Conservation (phyloP, 1,140 invertebrate species). For the Penaeus chinensis region DNA sequence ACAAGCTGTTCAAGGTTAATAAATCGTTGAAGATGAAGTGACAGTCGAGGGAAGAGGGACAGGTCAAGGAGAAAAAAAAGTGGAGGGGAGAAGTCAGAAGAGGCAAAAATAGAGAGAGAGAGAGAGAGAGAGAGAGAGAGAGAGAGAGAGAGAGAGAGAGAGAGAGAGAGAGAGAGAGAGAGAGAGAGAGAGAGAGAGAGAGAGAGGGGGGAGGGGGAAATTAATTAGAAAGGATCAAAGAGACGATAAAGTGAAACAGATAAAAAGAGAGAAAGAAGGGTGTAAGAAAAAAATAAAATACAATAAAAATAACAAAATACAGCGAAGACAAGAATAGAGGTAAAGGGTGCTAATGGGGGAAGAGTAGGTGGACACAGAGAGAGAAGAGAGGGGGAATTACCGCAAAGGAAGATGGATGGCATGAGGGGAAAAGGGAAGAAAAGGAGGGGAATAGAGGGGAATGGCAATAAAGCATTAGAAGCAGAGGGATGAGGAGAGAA, state of each 20-base stretch:
- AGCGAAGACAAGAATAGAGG: not conserved
- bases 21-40: conserved; percentile 3
- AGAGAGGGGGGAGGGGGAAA: not conserved
- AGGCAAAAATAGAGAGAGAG: not conserved
- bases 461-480: not conserved
- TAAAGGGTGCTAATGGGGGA: not conserved
- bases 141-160: conserved; percentile 2
- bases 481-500: not conserved
- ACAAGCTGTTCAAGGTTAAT: not conserved
- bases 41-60: not conserved
- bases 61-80: not conserved
- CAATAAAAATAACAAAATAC: no score
- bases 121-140: conserved; percentile 17
- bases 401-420: not conserved
- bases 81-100: not conserved
- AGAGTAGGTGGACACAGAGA: not conserved
- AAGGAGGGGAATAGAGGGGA: not conserved
- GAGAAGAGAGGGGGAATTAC: not conserved
- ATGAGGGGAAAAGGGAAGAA: not conserved
- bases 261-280: not conserved
- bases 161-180: no score
- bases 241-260: not conserved
- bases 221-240: not conserved
- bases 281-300: no score
- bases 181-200: not conserved